Conservation (phyloP, 2,888 invertebrate genomes). For the Chironomus riparius region DNA sequence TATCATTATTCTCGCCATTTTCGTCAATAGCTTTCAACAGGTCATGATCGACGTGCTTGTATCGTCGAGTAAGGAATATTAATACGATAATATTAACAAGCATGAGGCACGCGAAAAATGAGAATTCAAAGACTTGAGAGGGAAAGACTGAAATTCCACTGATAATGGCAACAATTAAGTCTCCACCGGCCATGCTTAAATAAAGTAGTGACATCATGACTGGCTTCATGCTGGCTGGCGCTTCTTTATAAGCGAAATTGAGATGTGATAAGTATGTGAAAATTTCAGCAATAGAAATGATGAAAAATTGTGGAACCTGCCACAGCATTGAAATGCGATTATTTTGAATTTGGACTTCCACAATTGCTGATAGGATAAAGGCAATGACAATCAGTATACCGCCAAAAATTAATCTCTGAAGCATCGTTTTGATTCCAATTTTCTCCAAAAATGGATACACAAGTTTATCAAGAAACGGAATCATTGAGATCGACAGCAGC, state of each 20-base stretch:
- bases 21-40: background rate
- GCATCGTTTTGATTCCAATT: constrained; percentile 58
- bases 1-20: background rate
- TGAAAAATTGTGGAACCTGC: constrained; percentile 58
- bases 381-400: constrained; percentile 76
- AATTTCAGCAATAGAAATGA: constrained; percentile 64
- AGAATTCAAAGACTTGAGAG: constrained; percentile 75
- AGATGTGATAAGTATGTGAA: constrained; percentile 91
- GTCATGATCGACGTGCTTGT: background rate
- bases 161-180: constrained; percentile 83
- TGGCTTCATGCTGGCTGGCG: constrained; percentile 77
- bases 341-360: constrained; percentile 68
- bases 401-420: constrained; percentile 81
- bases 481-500: constrained; percentile 69
- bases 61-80: background rate
- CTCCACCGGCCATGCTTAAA: constrained; percentile 86
- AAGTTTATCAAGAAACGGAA: constrained; percentile 70
- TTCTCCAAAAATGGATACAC: constrained; percentile 73
- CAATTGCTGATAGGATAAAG: constrained; percentile 76
- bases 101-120: constrained; percentile 85
- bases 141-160: constrained; percentile 71
- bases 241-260: constrained; percentile 85
- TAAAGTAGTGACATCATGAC: constrained; percentile 87
- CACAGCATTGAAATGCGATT: constrained; percentile 43
- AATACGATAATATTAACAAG: constrained; percentile 62